phyloP scores from a whole-genome alignment of 2,113 vertebrate genomes.

The Plectropomus leopardus region DNA sequence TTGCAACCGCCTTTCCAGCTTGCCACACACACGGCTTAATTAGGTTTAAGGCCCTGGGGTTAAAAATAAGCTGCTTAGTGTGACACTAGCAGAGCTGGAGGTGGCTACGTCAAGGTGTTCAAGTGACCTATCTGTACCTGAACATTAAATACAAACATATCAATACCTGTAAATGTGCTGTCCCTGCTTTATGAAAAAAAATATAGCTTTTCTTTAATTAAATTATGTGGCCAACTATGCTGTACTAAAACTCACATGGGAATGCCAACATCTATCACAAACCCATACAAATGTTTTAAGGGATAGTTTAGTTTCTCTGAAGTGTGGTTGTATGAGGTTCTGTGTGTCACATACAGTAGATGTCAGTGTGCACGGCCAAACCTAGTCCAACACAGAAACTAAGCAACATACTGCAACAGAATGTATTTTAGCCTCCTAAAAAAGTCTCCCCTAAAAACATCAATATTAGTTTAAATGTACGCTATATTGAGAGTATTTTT shows the following conservation, averaged over 20 bases:
- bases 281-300: no score
- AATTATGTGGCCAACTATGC: neutral
- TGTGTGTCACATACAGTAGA: no score
- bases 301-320: no score
- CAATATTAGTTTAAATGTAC: no score
- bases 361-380: no score
- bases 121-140: neutral
- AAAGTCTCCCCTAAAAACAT: no score
- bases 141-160: neutral
- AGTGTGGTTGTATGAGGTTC: no score
- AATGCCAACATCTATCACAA: neutral
- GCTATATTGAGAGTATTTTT: no score
- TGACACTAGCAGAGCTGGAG: neutral
- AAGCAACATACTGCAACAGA: no score
- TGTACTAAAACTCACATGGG: neutral
- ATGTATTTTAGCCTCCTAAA: no score
- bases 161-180: neutral
- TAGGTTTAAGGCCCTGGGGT: slow-evolving; percentile 26
- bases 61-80: slow-evolving; percentile 55
- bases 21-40: slow-evolving; percentile 16
- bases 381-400: no score
- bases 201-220: neutral
- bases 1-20: neutral
- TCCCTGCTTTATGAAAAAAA: neutral
- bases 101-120: neutral